phyloP scores from a whole-genome alignment of 35 echinoderm and acorn worm species.

The Eucidaris tribuloides region DNA sequence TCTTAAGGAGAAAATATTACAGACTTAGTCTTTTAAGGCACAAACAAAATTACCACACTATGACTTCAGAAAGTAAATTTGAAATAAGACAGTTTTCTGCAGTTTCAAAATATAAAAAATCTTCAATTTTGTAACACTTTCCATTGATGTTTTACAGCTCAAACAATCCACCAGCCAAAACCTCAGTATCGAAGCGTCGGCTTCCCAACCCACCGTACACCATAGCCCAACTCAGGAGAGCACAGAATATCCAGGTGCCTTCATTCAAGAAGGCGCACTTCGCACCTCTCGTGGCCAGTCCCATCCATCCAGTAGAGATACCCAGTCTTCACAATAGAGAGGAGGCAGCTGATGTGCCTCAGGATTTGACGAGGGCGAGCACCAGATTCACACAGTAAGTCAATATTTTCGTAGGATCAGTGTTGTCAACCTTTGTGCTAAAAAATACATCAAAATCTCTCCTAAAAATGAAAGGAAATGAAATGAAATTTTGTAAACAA shows the following conservation, averaged over 20 bases:
- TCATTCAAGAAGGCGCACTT: constrained; percentile 53
- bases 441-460: no score
- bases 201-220: constrained; percentile 63
- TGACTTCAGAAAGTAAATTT: not conserved
- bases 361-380: not conserved
- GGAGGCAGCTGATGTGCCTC: not conserved
- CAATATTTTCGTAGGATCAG: no score
- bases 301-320: not conserved
- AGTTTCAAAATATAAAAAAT: not conserved
- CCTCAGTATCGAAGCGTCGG: not conserved
- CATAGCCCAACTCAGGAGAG: constrained; percentile 40
- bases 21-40: not conserved
- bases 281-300: constrained; percentile 16
- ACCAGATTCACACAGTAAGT: constrained; percentile 16
- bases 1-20: not conserved
- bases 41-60: not conserved
- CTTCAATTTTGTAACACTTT: not conserved
- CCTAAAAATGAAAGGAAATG: no score
- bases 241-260: constrained; percentile 57
- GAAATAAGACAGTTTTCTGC: no score
- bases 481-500: no score
- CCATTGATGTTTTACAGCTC: not conserved
- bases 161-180: not conserved
- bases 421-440: no score
- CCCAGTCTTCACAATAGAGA: not conserved